These are phyloP conservation scores for Astreopora myriophthalma DNA, from an alignment of 64 coral and sea anemone species.

Conservation along the genomic window DNA sequence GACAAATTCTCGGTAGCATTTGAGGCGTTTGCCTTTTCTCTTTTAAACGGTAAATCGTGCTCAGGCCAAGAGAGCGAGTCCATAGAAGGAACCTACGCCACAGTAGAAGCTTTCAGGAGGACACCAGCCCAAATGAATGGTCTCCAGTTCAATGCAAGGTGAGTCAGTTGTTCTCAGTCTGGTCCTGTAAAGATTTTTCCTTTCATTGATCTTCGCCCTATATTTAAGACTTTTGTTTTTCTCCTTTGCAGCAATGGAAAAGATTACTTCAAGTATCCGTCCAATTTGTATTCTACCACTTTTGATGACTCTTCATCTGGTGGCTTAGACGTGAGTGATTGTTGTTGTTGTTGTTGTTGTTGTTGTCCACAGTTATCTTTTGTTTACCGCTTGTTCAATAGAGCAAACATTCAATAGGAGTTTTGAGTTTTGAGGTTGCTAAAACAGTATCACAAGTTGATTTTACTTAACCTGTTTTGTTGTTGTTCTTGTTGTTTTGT, in stretches of 20 bases:
- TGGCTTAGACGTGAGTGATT: neutral
- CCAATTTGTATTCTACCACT: slow-evolving; percentile 32
- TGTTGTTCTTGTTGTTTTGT: no score
- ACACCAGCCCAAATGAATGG: slow-evolving; percentile 65
- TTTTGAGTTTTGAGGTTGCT: no score
- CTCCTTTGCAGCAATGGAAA: slow-evolving; percentile 40
- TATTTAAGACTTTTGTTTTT: neutral
- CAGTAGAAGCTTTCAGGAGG: slow-evolving; percentile 67
- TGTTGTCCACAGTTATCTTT: neutral
- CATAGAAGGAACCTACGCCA: slow-evolving; percentile 69
- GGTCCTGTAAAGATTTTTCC: neutral
- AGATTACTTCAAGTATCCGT: slow-evolving; percentile 74
- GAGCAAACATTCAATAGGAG: no score
- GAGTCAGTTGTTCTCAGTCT: no score
- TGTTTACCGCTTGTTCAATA: no score
- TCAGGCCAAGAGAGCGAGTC: slow-evolving; percentile 33
- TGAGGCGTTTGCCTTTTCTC: slow-evolving; percentile 85
- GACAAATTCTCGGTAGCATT: slow-evolving; percentile 63
- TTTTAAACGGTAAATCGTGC: slow-evolving; percentile 79
- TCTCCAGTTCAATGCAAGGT: slow-evolving; percentile 47
- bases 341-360: neutral
- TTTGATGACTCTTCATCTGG: slow-evolving; percentile 33
- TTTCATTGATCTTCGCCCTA: neutral
- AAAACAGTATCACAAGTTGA: no score
- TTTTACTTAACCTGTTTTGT: no score